phyloP scores from a whole-genome alignment of 2,888 invertebrate species.

The Pseudococcus longispinus region DNA sequence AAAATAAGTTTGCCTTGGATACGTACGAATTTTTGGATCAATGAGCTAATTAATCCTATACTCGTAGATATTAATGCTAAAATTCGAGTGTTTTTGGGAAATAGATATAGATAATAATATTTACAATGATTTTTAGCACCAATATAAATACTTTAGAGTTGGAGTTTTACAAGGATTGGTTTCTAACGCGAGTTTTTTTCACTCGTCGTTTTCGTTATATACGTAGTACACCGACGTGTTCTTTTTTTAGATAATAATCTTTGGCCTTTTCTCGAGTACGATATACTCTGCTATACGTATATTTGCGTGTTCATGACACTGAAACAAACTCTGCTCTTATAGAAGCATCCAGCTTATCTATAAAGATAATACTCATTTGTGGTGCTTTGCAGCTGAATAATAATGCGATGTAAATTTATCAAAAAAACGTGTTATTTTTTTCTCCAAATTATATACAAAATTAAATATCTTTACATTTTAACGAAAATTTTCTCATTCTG shows the following conservation, averaged over 20 bases:
- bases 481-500: background rate
- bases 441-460: background rate
- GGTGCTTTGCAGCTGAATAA: background rate
- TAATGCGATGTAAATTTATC: background rate
- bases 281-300: background rate
- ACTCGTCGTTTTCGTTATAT: background rate
- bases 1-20: background rate
- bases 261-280: constrained; percentile 2
- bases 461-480: background rate
- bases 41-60: constrained; percentile 28
- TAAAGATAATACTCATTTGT: background rate
- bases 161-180: background rate
- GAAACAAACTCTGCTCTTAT: background rate
- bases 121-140: background rate
- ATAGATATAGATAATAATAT: too few relatives aligned
- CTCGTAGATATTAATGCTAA: constrained; percentile 1
- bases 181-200: background rate
- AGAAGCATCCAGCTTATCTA: constrained; percentile 19
- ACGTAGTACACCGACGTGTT: background rate
- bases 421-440: background rate
- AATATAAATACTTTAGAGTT: background rate
- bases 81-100: background rate
- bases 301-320: constrained; percentile 31
- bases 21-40: constrained; percentile 12
- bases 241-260: constrained; percentile 26